These are phyloP conservation scores for Vesta saturnalis DNA, from an alignment of 2,888 invertebrate genomes.

Conservation along the genomic window DNA sequence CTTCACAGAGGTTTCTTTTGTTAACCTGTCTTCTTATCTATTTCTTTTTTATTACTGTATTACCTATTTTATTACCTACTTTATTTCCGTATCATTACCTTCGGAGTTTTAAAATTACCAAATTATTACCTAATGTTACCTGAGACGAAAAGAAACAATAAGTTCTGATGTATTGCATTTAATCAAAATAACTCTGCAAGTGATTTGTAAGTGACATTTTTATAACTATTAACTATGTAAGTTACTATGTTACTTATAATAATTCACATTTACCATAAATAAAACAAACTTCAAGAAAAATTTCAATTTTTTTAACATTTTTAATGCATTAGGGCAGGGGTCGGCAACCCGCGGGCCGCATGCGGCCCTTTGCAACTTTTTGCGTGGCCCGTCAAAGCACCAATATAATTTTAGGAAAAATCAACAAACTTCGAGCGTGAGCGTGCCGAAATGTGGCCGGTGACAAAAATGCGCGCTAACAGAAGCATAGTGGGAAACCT, in stretches of 20 bases:
- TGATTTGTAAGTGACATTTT: background rate
- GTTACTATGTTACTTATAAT: too few relatives aligned
- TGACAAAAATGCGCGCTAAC: slow-evolving; percentile 6
- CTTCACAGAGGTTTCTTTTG: too few relatives aligned
- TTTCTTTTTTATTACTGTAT: too few relatives aligned
- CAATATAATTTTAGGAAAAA: background rate
- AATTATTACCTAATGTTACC: background rate
- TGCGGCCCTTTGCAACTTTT: too few relatives aligned
- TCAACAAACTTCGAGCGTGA: slow-evolving; percentile 6
- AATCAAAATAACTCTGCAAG: background rate
- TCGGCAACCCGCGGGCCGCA: background rate
- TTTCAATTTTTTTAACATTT: too few relatives aligned
- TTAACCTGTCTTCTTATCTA: too few relatives aligned
- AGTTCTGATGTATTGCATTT: background rate
- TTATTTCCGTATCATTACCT: too few relatives aligned
- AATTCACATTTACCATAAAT: too few relatives aligned
- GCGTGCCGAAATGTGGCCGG: too few relatives aligned
- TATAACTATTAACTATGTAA: too few relatives aligned
- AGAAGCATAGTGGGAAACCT: slow-evolving; percentile 5
- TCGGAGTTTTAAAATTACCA: background rate
- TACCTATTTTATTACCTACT: too few relatives aligned
- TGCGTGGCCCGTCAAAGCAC: background rate
- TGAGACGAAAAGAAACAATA: background rate
- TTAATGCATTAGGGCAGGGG: background rate
- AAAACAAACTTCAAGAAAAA: too few relatives aligned